phyloP scores from a whole-genome alignment of 1,140 invertebrate genomes.

The Magallana gigas region DNA sequence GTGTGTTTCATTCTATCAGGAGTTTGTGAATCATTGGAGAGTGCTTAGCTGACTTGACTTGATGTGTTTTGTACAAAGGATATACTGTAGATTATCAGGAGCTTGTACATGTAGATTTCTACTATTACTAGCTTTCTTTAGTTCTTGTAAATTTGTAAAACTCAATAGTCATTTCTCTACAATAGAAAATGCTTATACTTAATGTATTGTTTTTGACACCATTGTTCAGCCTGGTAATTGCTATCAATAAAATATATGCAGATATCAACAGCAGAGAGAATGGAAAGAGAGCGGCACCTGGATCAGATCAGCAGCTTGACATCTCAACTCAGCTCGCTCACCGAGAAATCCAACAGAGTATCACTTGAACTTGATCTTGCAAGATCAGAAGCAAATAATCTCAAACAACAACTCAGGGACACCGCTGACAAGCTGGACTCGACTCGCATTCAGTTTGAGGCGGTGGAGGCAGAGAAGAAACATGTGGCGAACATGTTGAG shows the following conservation, averaged over 20 bases:
- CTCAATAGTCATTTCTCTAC: too few relatives aligned
- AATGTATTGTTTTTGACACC: too few relatives aligned
- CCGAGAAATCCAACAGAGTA: conserved; percentile 67
- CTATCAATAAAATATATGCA: conserved; percentile 42
- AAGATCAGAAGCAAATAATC: conserved; percentile 61
- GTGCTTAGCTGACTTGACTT: too few relatives aligned
- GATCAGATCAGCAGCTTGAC: conserved; percentile 71
- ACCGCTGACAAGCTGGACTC: conserved; percentile 60
- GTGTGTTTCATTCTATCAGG: neutral
- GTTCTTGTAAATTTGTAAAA: too few relatives aligned
- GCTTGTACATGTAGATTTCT: too few relatives aligned
- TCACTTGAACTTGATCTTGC: conserved; percentile 65
- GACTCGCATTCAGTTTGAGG: conserved; percentile 59
- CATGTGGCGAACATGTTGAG: conserved; percentile 63
- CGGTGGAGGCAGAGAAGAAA: conserved; percentile 61
- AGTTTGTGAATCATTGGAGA: neutral
- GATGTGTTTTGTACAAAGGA: too few relatives aligned
- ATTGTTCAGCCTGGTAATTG: too few relatives aligned
- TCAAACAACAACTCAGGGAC: conserved; percentile 62
- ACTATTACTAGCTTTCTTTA: too few relatives aligned
- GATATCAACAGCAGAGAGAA: conserved; percentile 69
- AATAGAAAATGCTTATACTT: too few relatives aligned
- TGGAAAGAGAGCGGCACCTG: conserved; percentile 68
- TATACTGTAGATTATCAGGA: too few relatives aligned
- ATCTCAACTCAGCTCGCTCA: conserved; percentile 68